Evolutionary conservation across 2,888 invertebrate genomes (phyloP), one percentile per base, ranked within the genome.

Genomic region (Temnothorax unifasciatus): DNA sequence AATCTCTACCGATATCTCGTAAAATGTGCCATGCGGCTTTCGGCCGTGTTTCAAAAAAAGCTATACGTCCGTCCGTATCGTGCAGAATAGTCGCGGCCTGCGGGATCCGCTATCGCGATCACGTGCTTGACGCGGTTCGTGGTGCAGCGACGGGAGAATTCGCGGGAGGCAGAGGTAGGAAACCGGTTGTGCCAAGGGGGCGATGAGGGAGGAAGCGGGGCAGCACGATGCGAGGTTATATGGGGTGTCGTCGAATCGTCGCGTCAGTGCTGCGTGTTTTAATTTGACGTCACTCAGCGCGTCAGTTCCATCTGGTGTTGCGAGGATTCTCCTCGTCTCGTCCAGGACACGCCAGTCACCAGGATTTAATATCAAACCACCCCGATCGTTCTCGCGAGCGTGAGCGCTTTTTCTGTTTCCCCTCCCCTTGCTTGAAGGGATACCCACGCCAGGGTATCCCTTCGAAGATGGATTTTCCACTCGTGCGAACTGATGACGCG

Each of bases 291-390:
- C 94, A 93, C 93, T 94, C 94, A 92, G 92, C 92, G 90, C 92
- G 94, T 94, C 94, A 94, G 93, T 93, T 93, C 93, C 94, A 94
- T 93, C 93, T 94, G 94, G 93, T 92, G 93, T 93, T 92, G 91
- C 91, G 91, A 92, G 91, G 90, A 90, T 91, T 91, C 90, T 90
- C 89, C 86, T 85, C 87, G 85, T 90, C 90, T 91, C 91, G 92
- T 90, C 92, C 92, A 89, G 92, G 91, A 92, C 92, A 92, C 91
- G 93, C 93, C 93, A 94, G 93, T 94, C 94, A 93, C 90, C 90
- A 88, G 93, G 93, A 93, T 94, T 94, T 94, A 94, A 94, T 94
- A 94, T 93, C 93, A 92, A 93, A 93, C 92, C 92, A 91, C 89
- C 91, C 91, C 85, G 69, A 50, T 68, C 50, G 83, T 57, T 68